Evolutionary conservation across 2,888 invertebrate genomes (phyloP), one percentile per base, ranked within the genome.

Genomic region (Cryptocephalus moraei): DNA sequence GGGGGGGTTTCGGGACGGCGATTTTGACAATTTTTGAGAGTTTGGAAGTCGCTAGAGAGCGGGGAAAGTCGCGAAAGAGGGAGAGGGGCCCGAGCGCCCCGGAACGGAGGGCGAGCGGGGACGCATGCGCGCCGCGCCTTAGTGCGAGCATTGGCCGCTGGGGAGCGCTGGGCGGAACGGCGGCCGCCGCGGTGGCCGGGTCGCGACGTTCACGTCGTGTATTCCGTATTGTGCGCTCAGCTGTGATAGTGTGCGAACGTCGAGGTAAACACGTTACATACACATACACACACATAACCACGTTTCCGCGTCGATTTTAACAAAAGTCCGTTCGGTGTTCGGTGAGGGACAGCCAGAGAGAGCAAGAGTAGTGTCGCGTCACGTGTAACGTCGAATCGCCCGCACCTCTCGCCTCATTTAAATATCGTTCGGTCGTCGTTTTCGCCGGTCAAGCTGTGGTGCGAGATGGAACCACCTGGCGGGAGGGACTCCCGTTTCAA

Each of bases 401-500:
- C 3, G 6, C 22, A 22, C 22, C 22, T 22, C 22, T 22, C 57
- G 53, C 55, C 55, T 48, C 43, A 36, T 49, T 48, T 22, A 22
- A 54, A 55, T 53, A 47, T 49, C 43, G 47, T 40, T 11, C 36
- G 12, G 36, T 36, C 12, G 36, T 36, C 12, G n/a, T 36, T 36
- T 36, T 49, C 49, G 52, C 49, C 57, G 56, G 59, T 65, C 70
- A 69, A 70, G 65, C 69, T 70, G 70, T 70, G 69, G 68, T 67
- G 66, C 64, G 80, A 80, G 73, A 89, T 89, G 89, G 89, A 89
- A 81, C 81, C 84, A 76, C 85, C 87, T 75, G 84, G 87, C 81
- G 86, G 87, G 79, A 83, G 88, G 77, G 89, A 88, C 79, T 83
- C 86, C 82, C 87, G 89, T 75, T 89, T 87, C 75, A 86, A 85